phyloP scores from a whole-genome alignment of 1,140 invertebrate genomes.

The Drosophila triauraria region DNA sequence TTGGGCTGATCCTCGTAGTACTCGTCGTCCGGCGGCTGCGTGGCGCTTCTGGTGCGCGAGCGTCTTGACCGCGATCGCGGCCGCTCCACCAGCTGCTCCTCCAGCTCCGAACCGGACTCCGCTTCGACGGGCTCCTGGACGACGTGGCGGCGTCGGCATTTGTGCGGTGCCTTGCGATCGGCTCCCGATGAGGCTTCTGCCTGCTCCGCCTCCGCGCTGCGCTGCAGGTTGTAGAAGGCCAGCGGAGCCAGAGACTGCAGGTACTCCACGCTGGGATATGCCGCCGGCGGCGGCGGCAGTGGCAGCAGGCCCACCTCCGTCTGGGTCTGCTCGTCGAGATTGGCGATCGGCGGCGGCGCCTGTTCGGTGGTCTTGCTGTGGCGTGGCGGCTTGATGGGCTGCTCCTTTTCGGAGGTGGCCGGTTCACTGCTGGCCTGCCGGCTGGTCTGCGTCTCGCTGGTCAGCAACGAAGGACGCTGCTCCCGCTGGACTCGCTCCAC shows the following conservation, averaged over 20 bases:
- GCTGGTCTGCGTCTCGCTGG: slow-evolving; percentile 75
- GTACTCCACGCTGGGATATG: slow-evolving; percentile 86
- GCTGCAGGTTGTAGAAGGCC: slow-evolving; percentile 85
- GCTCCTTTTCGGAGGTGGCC: slow-evolving; percentile 55
- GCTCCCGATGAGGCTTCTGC: slow-evolving; percentile 30
- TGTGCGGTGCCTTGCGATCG: slow-evolving; percentile 69
- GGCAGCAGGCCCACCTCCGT: slow-evolving; percentile 86
- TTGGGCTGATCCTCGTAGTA: slow-evolving; percentile 81
- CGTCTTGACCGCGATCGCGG: slow-evolving; percentile 77
- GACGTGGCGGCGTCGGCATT: slow-evolving; percentile 75
- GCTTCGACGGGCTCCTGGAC: slow-evolving; percentile 50
- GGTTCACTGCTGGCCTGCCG: slow-evolving; percentile 71
- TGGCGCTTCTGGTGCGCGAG: slow-evolving; percentile 83
- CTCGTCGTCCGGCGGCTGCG: slow-evolving; percentile 75
- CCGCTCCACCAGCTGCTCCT: slow-evolving; percentile 80
- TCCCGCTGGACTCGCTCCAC: slow-evolving; percentile 84
- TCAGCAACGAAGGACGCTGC: slow-evolving; percentile 59
- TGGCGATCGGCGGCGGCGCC: slow-evolving; percentile 34
- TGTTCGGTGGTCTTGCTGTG: slow-evolving; percentile 73
- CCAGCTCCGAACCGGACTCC: slow-evolving; percentile 63
- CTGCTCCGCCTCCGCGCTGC: slow-evolving; percentile 81
- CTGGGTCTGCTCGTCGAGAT: slow-evolving; percentile 78
- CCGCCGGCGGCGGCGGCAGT: slow-evolving; percentile 86
- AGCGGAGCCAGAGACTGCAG: slow-evolving; percentile 85
- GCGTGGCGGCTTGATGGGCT: slow-evolving; percentile 74